A percentile compares a stretch with the other conserved stretches of the same genome.
phyloP scores from a whole-genome alignment of 2,113 vertebrate species.

The Potamarius usumacintae region DNA sequence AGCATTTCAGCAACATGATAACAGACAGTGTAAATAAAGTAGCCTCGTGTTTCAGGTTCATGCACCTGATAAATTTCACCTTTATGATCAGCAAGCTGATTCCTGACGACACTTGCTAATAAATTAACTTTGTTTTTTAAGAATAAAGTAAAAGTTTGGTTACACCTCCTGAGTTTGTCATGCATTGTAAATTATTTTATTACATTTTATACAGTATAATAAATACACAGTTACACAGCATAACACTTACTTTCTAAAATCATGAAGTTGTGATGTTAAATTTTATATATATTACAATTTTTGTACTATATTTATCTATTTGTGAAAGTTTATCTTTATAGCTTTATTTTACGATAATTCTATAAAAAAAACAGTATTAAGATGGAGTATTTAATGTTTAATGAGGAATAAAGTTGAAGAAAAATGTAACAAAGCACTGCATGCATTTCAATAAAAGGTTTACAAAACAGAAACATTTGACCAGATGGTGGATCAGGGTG shows the following conservation, averaged over 20 bases:
- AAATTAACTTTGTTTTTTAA: not conserved
- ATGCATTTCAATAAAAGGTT: not conserved
- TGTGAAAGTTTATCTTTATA: not conserved
- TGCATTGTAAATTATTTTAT: not conserved
- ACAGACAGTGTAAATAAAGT: not conserved
- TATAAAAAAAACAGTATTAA: not conserved
- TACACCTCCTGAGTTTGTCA: not conserved
- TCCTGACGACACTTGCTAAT: not conserved
- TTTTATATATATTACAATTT: not conserved
- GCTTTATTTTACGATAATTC: not conserved
- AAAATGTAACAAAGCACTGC: not conserved
- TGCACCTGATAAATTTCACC: not conserved
- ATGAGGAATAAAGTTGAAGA: not conserved
- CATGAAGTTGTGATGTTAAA: not conserved
- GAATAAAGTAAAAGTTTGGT: not conserved
- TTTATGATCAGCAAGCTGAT: not conserved
- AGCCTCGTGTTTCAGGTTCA: not conserved
- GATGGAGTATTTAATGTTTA: not conserved
- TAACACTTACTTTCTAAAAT: not conserved
- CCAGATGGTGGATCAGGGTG: not conserved
- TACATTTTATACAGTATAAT: not conserved
- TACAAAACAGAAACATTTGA: not conserved
- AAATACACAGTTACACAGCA: not conserved
- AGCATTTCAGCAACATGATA: not conserved
- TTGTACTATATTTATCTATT: not conserved